Base-by-base conservation (phyloP, 1,140 invertebrate genomes). In the Anoplolepis gracilipes region DNA sequence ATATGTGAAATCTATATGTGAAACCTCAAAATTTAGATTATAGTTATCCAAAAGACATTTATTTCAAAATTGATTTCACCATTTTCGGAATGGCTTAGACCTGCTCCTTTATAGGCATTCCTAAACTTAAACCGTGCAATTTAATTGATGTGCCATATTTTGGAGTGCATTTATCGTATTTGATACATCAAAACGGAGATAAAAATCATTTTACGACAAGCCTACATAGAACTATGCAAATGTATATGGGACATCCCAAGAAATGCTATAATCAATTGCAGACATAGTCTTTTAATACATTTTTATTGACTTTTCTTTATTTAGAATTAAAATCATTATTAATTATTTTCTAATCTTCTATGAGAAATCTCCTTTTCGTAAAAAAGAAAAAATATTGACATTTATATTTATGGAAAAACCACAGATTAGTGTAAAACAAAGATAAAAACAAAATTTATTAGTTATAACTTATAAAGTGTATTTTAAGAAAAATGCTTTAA, bases 201-300 rank as follows among this genome's bases (percentile, higher is more conserved):
- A 46, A 73, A 82, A 72, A 59, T 72, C 0, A 0, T 70, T 81
- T 81, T 16, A 73, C 25, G 11, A 39, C 19, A 72, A 82, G 25
- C 8, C 33, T 81, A 70, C 11, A 0, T 69, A 36, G 8, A 73
- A 61, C 36, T 72, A 59, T n/a, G 6, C n/a, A 22, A 61, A 73
- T 61, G 36, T 82, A 82, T 61, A 69, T 10, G 67, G 11, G 36
- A 61, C n/a, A 25, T 69, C n/a, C 28, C 13, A 61, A 72, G n/a
- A 59, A 82, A 82, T 72, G 42, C n/a, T 61, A 8, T 13, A 59
- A 82, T 82, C 65, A 70, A 57, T 79, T 69, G 19, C 4, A n/a
- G 25, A 81, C 22, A 57, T 39, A 72, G 57, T 81, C 19, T 36
- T n/a, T 72, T 49, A 46, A 22, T 49, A 19, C 55, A 67, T 25